Evolutionary conservation across 2,888 invertebrate genomes (phyloP), one percentile per base, ranked within the genome.

Genomic region (Suillia variegata): DNA sequence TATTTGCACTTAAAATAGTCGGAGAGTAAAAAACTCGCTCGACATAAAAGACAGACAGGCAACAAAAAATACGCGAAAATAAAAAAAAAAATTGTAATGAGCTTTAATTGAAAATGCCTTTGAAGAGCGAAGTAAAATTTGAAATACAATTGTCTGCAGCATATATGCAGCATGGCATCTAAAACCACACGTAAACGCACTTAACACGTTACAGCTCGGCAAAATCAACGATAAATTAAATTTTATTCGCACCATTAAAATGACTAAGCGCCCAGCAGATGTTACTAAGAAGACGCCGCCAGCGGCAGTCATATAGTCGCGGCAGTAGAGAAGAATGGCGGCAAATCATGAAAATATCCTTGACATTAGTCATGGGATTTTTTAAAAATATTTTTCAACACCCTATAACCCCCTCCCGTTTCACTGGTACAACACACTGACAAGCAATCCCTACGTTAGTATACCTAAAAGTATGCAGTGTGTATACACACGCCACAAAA

Each of bases 291-390:
- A 8, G 38, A n/a, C 26, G 10, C 6, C n/a, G 3, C 10, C 6
- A 38, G 38, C 38, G n/a, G n/a, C 6, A 13, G 17, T 45, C 45
- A 59, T 26, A 26, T 6, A 26, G 26, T 5, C 26, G 66, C 56
- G 62, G 59, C 58, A 59, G 59, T 59, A 63, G 58, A 70, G 72
- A 15, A 57, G 31, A 49, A 1, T 49, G n/a, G 6, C 17, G 18
- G 10, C 45, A 33, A 54, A 54, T 58, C 52, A 58, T 38, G 31
- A 20, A 51, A 47, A 56, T 59, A 64, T 61, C 67, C 65, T 63
- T 64, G 61, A 67, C 71, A 73, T 73, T 74, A 73, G 69, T 73
- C 73, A 74, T 70, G 70, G 70, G 62, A 67, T 65, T 74, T 65
- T 62, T 57, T 56, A 20, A 53, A 31, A 55, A 66, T 49, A 75